Base-by-base conservation (phyloP, 2,797 vertebrate species). In the Cichlasoma orientale region DNA sequence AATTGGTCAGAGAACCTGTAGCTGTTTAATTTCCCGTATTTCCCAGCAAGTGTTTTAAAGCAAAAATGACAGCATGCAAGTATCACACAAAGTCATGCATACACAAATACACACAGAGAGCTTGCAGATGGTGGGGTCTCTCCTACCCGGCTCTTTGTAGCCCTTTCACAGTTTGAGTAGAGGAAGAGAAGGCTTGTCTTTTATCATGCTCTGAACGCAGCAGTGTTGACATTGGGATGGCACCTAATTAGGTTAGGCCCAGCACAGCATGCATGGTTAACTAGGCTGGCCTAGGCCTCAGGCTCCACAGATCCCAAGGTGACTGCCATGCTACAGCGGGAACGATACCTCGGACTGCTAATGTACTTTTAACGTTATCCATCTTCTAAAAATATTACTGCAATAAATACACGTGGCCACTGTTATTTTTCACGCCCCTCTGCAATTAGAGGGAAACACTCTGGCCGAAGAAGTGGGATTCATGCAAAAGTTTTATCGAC, bases 141-240 rank as follows among this genome's bases (percentile, higher is more conserved):
- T 85, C 78, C 56, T 82, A 85, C 82, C 71, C 79, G 12, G 66
- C 82, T 92, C 90, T 89, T 90, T 87, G 81, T 80, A 88, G 89
- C 88, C 90, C 87, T 90, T 70, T 92, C 90, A 74, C 88, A 90
- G 90, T 88, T 44, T 90, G 93, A 89, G 83, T 1, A 73, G 86
- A 81, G 80, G 84, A 89, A 84, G 86, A 90, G 86, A 88, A 88
- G 80, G 78, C 87, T 84, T 58, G 90, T 92, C 90, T 93, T 94
- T 90, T 89, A 86, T 93, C 91, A 90, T 88, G 50, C 86, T 72
- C 84, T 77, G 83, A 92, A 87, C 88, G 41, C 91, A 89, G 93
- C 89, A 79, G 90, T 93, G 92, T 94, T 94, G 94, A 94, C 94
- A 92, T 92, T 92, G 93, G 89, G 91, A 93, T 90, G 93, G 88